Evolutionary conservation across 2,113 vertebrate species (phyloP).

Genomic region (Microtus pennsylvanicus): DNA sequence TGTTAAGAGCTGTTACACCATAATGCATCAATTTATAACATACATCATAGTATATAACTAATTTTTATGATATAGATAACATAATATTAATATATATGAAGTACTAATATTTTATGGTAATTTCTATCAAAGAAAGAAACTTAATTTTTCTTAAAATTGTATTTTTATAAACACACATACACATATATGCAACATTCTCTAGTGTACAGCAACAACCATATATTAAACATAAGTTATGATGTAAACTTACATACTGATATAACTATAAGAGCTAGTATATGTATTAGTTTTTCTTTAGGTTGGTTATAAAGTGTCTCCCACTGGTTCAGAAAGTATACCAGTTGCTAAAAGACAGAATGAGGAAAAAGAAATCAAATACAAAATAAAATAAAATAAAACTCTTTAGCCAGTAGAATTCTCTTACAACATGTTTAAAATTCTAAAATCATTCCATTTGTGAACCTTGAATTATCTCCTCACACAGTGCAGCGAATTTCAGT

Average conservation of each 20-base stretch:
- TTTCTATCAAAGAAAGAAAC: constrained; percentile 29
- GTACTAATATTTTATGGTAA: constrained; percentile 16
- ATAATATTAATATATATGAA: background rate
- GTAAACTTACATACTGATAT: background rate
- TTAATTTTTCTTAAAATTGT: background rate
- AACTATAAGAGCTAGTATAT: background rate
- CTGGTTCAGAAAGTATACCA: constrained; percentile 86
- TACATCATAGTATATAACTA: background rate
- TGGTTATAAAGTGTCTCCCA: constrained; percentile 83
- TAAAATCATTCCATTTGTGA: constrained; percentile 56
- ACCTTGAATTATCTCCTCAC: background rate
- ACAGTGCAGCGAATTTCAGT: background rate
- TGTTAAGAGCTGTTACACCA: constrained; percentile 15
- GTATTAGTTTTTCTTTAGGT: constrained; percentile 79
- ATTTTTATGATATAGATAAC: background rate
- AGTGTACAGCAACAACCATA: background rate
- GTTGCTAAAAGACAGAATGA: constrained; percentile 75
- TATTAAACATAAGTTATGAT: background rate
- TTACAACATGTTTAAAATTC: constrained; percentile 8
- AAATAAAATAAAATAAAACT: constrained; percentile 14
- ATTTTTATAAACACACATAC: background rate
- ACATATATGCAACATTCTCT: background rate
- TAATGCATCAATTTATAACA: background rate
- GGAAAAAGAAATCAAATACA: background rate
- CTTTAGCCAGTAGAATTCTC: constrained; percentile 34